phyloP scores from a whole-genome alignment of 2,888 invertebrate species.

The Tuberolachnus salignus region DNA sequence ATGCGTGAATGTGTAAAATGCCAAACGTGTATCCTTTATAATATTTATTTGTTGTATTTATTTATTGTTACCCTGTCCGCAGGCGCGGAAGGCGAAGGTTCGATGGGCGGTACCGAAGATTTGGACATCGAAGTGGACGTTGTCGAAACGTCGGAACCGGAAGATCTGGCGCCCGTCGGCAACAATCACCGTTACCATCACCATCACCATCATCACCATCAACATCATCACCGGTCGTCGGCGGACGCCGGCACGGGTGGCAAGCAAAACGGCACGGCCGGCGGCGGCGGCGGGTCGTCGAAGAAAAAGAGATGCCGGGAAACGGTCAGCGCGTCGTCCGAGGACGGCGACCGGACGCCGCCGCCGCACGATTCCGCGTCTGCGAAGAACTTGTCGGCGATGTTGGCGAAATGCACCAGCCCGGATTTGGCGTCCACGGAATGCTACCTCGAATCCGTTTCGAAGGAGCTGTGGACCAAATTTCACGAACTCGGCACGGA shows the following conservation, averaged over 20 bases:
- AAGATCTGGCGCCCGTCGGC: conserved; percentile 63
- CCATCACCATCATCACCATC: conserved; percentile 8
- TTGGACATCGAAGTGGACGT: conserved; percentile 76
- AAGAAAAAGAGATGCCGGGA: conserved; percentile 37
- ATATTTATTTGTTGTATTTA: too few species aligned
- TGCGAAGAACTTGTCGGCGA: conserved; percentile 33
- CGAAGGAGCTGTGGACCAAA: conserved; percentile 68
- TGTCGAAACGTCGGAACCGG: conserved; percentile 74
- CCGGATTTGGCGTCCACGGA: conserved; percentile 71
- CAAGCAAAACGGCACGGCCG: conserved; percentile 4
- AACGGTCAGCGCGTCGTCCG: conserved; percentile 48
- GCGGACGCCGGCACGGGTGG: neutral
- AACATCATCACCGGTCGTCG: neutral
- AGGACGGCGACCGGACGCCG: conserved; percentile 54
- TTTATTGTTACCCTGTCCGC: too few species aligned
- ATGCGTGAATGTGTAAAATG: too few species aligned
- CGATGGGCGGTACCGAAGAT: conserved; percentile 64
- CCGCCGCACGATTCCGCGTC: conserved; percentile 47
- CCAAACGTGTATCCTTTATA: too few species aligned
- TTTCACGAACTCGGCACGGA: conserved; percentile 60
- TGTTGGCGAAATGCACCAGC: conserved; percentile 68
- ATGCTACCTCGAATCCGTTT: conserved; percentile 81
- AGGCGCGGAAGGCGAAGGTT: conserved; percentile 42
- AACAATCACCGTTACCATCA: conserved; percentile 17
- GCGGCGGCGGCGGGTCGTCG: conserved; percentile 10